A percentile compares a stretch with the other conserved stretches of the same genome.
Conservation (phyloP, 2,797 vertebrate genomes). For the Galagoides demidoff region DNA sequence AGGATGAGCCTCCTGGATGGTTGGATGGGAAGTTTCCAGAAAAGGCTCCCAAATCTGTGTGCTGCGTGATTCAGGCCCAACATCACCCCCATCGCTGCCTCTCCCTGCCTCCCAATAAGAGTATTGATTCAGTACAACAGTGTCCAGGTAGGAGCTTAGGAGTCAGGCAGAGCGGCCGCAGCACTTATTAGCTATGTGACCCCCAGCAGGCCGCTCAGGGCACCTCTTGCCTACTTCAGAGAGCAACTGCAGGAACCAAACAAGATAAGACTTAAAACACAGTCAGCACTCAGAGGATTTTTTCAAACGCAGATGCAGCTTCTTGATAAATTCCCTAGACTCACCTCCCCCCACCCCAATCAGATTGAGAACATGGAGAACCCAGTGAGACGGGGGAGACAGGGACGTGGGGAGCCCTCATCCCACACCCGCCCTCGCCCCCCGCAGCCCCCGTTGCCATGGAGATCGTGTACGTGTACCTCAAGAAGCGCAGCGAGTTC, state of each 20-base stretch:
- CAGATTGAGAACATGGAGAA: neutral
- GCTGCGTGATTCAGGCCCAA: neutral
- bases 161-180: neutral
- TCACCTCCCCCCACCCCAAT: too few relatives aligned
- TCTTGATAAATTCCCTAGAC: neutral
- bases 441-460: conserved; percentile 83
- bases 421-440: neutral
- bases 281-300: neutral
- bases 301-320: neutral
- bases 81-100: neutral
- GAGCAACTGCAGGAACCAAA: too few relatives aligned
- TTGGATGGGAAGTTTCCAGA: neutral
- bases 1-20: neutral
- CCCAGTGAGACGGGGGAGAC: too few relatives aligned
- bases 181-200: neutral
- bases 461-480: conserved; percentile 93
- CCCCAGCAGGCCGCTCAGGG: neutral
- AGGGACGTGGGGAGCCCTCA: neutral
- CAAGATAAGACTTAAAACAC: neutral
- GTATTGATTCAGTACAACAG: neutral
- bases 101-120: neutral
- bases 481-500: conserved; percentile 92
- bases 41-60: neutral
- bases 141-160: neutral
- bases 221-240: neutral